Evolutionary conservation across 2,888 invertebrate species (phyloP).

Genomic region (Corythucha ciliata): DNA sequence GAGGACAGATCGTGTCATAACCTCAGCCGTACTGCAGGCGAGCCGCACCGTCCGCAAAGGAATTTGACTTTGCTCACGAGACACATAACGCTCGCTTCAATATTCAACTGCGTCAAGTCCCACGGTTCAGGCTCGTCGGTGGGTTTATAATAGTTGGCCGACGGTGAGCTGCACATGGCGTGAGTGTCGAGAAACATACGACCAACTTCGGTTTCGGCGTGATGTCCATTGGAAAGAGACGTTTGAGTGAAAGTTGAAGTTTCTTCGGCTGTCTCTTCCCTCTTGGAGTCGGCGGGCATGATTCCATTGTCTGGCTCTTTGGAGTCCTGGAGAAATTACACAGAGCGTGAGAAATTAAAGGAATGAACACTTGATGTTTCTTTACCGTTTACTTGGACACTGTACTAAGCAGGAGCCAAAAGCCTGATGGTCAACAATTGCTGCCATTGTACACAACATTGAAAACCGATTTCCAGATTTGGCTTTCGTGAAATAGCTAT

Average conservation of each 20-base stretch:
- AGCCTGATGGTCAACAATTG: too few species aligned
- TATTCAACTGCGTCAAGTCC: slow-evolving; percentile 75
- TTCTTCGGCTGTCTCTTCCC: slow-evolving; percentile 13
- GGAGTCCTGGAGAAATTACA: slow-evolving; percentile 12
- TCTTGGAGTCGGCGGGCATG: slow-evolving; percentile 1
- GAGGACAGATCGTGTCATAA: slow-evolving; percentile 8
- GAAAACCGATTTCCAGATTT: too few species aligned
- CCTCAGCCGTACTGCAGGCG: slow-evolving; percentile 58
- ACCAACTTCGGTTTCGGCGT: slow-evolving; percentile 41
- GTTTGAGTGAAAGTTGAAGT: slow-evolving; percentile 12
- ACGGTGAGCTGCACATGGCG: slow-evolving; percentile 47
- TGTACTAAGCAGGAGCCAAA: too few species aligned
- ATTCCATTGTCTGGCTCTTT: slow-evolving; percentile 11
- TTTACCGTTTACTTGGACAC: too few species aligned
- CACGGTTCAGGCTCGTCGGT: slow-evolving; percentile 76
- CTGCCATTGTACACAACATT: too few species aligned
- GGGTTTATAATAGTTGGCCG: slow-evolving; percentile 68
- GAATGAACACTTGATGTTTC: too few species aligned
- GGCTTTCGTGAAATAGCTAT: too few species aligned
- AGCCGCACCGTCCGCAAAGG: slow-evolving; percentile 62
- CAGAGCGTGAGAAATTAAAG: too few species aligned
- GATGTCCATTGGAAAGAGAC: slow-evolving; percentile 38
- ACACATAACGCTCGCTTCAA: slow-evolving; percentile 80
- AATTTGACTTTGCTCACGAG: slow-evolving; percentile 74
- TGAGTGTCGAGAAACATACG: slow-evolving; percentile 46